A percentile compares a stretch with the other conserved stretches of the same genome.
Evolutionary conservation across 2,113 vertebrate species (phyloP).

Genomic region (Engystomops pustulosus): DNA sequence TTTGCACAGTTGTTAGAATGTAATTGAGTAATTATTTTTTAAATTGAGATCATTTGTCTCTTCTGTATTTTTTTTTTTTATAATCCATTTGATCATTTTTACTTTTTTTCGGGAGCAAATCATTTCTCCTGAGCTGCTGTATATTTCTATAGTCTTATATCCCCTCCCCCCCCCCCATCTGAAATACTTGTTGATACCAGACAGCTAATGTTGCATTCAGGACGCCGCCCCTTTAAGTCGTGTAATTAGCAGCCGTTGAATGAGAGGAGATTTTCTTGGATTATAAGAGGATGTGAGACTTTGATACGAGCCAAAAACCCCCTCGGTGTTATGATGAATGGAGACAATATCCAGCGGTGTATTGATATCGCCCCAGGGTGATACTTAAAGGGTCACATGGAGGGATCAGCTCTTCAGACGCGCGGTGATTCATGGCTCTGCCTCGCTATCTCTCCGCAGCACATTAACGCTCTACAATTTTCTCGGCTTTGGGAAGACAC

Average conservation of each 20-base stretch:
- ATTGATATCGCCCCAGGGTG: conserved; percentile 34
- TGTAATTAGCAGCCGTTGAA: conserved; percentile 31
- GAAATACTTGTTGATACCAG: neutral
- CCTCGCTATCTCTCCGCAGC: conserved; percentile 31
- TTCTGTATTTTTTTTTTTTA: neutral
- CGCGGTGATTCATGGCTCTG: conserved; percentile 17
- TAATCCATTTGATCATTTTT: neutral
- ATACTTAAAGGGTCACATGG: conserved; percentile 12
- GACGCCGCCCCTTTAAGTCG: neutral
- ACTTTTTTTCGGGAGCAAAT: neutral
- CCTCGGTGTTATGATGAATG: conserved; percentile 49
- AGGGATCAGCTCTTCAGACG: conserved; percentile 31
- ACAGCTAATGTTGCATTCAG: neutral
- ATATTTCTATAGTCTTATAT: neutral
- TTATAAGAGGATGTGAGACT: conserved; percentile 36
- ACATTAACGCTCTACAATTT: conserved; percentile 39
- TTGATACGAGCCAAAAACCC: conserved; percentile 8
- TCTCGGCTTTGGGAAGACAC: conserved; percentile 15
- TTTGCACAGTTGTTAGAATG: too few relatives aligned
- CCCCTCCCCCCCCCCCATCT: neutral
- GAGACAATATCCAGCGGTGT: conserved; percentile 44
- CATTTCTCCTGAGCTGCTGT: neutral
- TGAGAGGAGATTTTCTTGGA: neutral
- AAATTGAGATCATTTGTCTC: neutral
- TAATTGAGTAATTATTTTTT: too few relatives aligned